Conservation (phyloP, 2,888 invertebrate species). For the Netelia virgata region DNA sequence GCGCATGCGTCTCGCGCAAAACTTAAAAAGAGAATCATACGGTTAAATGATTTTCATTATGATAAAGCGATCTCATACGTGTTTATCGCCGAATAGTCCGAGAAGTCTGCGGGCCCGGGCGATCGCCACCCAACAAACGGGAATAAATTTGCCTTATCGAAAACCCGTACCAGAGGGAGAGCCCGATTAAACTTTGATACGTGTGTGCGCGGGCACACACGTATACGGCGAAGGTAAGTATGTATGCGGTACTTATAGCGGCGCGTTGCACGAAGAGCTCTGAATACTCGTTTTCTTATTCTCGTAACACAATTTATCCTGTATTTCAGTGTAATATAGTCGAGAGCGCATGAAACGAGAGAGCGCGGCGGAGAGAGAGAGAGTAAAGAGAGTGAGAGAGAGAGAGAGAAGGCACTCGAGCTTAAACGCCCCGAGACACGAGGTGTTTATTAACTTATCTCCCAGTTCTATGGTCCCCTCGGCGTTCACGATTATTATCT, state of each 20-base stretch:
- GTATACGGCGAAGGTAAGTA: constrained; percentile 12
- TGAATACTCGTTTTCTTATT: constrained; percentile 52
- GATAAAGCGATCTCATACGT: constrained; percentile 65
- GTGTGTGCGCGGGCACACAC: background rate
- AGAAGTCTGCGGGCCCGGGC: constrained; percentile 15
- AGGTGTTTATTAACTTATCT: constrained; percentile 69
- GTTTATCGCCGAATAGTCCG: constrained; percentile 67
- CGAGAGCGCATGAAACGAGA: constrained; percentile 31
- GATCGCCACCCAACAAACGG: constrained; percentile 57
- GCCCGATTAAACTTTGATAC: constrained; percentile 21
- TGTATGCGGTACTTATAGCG: constrained; percentile 18
- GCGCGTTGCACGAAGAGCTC: constrained; percentile 28
- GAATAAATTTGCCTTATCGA: constrained; percentile 65
- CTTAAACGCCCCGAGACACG: constrained; percentile 55
- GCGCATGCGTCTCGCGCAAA: background rate
- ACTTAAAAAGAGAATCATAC: background rate
- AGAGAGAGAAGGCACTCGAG: constrained; percentile 32
- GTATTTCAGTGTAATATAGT: constrained; percentile 47
- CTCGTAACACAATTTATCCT: constrained; percentile 57
- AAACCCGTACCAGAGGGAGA: constrained; percentile 45
- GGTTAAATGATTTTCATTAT: constrained; percentile 59
- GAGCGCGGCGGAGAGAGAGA: background rate
- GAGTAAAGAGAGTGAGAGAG: constrained; percentile 13
- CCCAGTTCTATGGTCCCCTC: constrained; percentile 57
- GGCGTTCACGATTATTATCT: constrained; percentile 61